These are phyloP conservation scores for Antheraea assamensis DNA, from an alignment of 2,888 invertebrate genomes.

Conservation along the genomic window DNA sequence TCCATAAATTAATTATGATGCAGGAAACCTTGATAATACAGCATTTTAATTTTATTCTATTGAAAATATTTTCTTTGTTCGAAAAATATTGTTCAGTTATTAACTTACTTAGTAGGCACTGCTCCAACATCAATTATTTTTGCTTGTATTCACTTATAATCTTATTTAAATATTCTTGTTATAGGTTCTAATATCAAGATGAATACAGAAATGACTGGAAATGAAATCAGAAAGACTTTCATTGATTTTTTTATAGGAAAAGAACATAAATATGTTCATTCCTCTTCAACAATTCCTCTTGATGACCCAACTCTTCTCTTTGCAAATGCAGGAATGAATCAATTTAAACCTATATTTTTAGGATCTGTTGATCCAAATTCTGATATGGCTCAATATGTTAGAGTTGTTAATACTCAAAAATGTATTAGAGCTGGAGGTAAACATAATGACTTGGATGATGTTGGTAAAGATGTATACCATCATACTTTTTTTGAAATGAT, in stretches of 20 bases:
- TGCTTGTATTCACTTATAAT: not conserved
- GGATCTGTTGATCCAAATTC: conserved; percentile 98
- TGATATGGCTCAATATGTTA: conserved; percentile 94
- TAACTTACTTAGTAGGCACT: not conserved
- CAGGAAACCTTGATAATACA: not conserved
- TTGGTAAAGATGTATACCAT: conserved; percentile 99
- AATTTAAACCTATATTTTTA: conserved; percentile 99
- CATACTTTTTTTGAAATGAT: conserved; percentile 99
- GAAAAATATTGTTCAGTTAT: not conserved
- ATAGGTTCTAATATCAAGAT: conserved; percentile 52
- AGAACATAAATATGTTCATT: conserved; percentile 96
- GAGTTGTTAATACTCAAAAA: conserved; percentile 98
- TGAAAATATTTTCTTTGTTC: not conserved
- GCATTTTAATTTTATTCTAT: not conserved
- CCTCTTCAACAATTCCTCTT: conserved; percentile 97
- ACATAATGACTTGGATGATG: conserved; percentile 99
- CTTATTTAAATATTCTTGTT: not conserved
- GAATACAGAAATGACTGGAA: conserved; percentile 85
- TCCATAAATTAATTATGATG: not conserved
- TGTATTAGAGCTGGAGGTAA: conserved; percentile 99
- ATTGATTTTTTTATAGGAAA: conserved; percentile 95
- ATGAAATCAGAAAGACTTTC: conserved; percentile 91
- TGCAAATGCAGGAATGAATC: conserved; percentile 99
- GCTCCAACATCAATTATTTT: not conserved
- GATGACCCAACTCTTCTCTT: conserved; percentile 99